Evolutionary conservation across 1,140 invertebrate genomes (phyloP).

Genomic region (Lepidurus packardi): DNA sequence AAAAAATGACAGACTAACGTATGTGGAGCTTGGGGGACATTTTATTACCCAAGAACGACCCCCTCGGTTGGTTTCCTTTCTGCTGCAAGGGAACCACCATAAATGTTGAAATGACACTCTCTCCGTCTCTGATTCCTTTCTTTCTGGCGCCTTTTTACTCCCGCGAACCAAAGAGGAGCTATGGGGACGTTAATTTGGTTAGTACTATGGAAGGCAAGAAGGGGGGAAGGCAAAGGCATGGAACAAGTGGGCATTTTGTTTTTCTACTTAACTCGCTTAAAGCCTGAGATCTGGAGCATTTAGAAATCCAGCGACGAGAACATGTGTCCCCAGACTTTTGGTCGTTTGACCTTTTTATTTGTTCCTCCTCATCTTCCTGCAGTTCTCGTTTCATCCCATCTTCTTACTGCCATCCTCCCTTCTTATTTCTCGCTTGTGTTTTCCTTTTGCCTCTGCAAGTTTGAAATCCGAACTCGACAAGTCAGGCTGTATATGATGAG

Average conservation of each 20-base stretch:
- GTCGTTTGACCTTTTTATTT: constrained; percentile 9
- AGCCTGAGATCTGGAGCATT: neutral
- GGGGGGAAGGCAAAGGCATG: neutral
- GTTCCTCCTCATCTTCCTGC: constrained; percentile 2
- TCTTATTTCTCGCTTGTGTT: neutral
- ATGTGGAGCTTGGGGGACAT: constrained; percentile 5
- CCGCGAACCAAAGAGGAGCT: neutral
- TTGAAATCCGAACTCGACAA: constrained; percentile 9
- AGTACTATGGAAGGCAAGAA: neutral
- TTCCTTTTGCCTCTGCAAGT: neutral
- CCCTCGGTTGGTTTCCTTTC: neutral
- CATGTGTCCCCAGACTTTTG: constrained; percentile 15
- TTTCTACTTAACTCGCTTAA: neutral
- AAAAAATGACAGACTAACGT: neutral
- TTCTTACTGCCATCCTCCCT: neutral
- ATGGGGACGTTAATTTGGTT: neutral
- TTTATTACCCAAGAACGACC: neutral
- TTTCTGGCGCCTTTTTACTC: neutral
- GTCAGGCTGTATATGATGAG: constrained; percentile 13
- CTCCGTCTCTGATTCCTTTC: constrained; percentile 11
- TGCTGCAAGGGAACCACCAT: neutral
- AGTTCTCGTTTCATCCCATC: constrained; percentile 21
- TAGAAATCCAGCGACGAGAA: neutral
- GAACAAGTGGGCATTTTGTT: constrained; percentile 19
- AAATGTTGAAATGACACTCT: constrained; percentile 7